phyloP scores from a whole-genome alignment of 2,113 vertebrate species.

The Apaloderma vittatum region DNA sequence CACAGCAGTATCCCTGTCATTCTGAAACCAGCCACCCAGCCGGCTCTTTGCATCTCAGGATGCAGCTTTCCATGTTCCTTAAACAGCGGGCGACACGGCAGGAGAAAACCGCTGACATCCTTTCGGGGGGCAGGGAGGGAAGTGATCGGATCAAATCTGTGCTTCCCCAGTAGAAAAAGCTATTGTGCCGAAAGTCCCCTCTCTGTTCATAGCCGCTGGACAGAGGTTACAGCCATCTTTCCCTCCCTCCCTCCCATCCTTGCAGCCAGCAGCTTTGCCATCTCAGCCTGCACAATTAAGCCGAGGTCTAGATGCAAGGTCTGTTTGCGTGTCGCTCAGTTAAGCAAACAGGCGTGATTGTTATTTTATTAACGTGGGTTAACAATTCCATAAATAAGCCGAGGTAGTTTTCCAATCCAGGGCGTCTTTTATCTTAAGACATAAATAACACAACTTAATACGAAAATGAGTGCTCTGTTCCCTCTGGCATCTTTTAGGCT shows the following conservation, averaged over 20 bases:
- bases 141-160: background rate
- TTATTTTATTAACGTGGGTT: conserved; percentile 38
- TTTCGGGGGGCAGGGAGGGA: conserved; percentile 35
- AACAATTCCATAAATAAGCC: conserved; percentile 22
- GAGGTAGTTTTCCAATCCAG: conserved; percentile 20
- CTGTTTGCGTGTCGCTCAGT: conserved; percentile 9
- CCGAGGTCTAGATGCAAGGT: background rate
- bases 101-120: conserved; percentile 34
- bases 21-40: background rate
- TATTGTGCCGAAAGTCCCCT: background rate
- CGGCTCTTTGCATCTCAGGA: conserved; percentile 43
- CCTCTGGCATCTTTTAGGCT: conserved; percentile 21
- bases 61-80: conserved; percentile 37
- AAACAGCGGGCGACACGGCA: background rate
- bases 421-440: conserved; percentile 55
- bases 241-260: background rate
- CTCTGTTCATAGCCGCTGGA: background rate
- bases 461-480: conserved; percentile 21
- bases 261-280: background rate
- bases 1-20: conserved; percentile 32
- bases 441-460: conserved; percentile 27
- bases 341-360: conserved; percentile 56
- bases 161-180: background rate
- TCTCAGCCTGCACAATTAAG: background rate
- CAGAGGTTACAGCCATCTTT: background rate